Conservation (phyloP, 1,140 invertebrate species). For the Caligus rogercresseyi region DNA sequence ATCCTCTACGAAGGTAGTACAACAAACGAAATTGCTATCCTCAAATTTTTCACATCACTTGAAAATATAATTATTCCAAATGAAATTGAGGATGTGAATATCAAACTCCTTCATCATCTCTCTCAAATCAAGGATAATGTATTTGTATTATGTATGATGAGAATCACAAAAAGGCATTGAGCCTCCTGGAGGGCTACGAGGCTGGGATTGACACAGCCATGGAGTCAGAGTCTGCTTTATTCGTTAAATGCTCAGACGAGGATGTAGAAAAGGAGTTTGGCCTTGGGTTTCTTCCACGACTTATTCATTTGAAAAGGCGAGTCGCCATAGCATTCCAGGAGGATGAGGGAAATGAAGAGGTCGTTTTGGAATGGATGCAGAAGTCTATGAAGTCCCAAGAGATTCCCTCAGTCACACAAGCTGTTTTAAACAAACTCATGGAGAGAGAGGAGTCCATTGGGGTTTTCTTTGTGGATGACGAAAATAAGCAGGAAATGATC, state of each 20-base stretch:
- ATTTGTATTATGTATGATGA: slow-evolving; percentile 15
- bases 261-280: slow-evolving; percentile 63
- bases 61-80: slow-evolving; percentile 79
- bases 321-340: slow-evolving; percentile 51
- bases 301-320: slow-evolving; percentile 82
- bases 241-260: slow-evolving; percentile 49
- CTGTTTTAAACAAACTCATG: slow-evolving; percentile 73
- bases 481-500: slow-evolving; percentile 70
- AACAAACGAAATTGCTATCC: slow-evolving; percentile 66
- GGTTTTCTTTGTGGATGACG: slow-evolving; percentile 58
- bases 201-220: slow-evolving; percentile 56
- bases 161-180: slow-evolving; percentile 10
- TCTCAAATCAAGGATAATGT: slow-evolving; percentile 3
- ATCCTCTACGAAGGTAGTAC: slow-evolving; percentile 63
- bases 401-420: slow-evolving; percentile 84
- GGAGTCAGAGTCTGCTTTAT: slow-evolving; percentile 70
- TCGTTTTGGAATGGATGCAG: slow-evolving; percentile 69
- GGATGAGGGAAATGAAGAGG: slow-evolving; percentile 72
- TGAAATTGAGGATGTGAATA: slow-evolving; percentile 81
- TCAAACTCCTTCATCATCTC: slow-evolving; percentile 74
- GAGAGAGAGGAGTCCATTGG: slow-evolving; percentile 63
- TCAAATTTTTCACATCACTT: slow-evolving; percentile 78
- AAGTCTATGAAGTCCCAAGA: slow-evolving; percentile 71
- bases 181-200: slow-evolving; percentile 6
- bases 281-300: slow-evolving; percentile 59